phyloP scores from a whole-genome alignment of 2,113 vertebrate genomes.

The Brachionichthys hirsutus region DNA sequence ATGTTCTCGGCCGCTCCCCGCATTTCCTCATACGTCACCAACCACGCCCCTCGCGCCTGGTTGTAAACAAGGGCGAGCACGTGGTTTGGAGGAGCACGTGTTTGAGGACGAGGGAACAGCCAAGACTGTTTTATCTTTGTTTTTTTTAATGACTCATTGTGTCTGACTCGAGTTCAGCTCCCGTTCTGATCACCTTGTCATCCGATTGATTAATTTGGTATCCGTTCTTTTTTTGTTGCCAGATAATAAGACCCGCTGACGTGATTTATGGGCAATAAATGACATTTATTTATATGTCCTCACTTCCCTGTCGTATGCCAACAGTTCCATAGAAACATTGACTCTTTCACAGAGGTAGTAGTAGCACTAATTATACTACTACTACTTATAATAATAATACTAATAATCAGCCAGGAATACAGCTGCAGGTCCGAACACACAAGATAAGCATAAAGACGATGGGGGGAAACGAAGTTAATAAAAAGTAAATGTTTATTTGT shows the following conservation, averaged over 20 bases:
- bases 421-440: too few species aligned
- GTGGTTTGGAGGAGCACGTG: constrained; percentile 59
- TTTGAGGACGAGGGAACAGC: background rate
- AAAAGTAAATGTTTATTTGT: background rate
- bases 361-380: too few species aligned
- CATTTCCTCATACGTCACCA: constrained; percentile 66
- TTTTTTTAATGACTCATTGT: constrained; percentile 10
- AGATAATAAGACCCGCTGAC: background rate
- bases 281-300: too few species aligned
- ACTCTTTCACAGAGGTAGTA: too few species aligned
- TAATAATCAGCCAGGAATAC: too few species aligned
- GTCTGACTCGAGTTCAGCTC: constrained; percentile 21
- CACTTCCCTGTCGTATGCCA: too few species aligned
- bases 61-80: constrained; percentile 72
- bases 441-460: too few species aligned
- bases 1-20: constrained; percentile 48
- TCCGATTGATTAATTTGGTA: too few species aligned
- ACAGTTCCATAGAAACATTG: too few species aligned
- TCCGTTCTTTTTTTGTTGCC: background rate
- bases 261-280: background rate
- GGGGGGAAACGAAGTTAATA: too few species aligned
- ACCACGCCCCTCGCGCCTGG: constrained; percentile 23
- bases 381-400: too few species aligned
- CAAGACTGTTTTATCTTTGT: background rate
- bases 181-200: too few species aligned